phyloP scores from a whole-genome alignment of 2,797 vertebrate genomes.

The Tokudaia tokunoshimensis region DNA sequence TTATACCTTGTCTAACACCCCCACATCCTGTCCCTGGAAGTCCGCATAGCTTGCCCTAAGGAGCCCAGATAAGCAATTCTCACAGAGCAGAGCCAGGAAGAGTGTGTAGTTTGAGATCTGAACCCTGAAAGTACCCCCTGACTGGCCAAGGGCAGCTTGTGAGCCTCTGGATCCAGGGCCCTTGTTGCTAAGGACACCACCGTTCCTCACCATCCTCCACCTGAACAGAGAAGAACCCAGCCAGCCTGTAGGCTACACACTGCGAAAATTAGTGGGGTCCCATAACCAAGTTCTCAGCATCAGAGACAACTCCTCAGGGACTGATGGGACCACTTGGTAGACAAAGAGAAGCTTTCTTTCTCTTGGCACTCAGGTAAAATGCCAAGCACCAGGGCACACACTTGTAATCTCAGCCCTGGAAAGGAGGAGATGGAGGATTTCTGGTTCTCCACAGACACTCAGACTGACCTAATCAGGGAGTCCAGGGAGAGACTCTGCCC shows the following conservation, averaged over 20 bases:
- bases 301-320: background rate
- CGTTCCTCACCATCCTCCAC: background rate
- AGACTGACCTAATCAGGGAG: too few species aligned
- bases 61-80: background rate
- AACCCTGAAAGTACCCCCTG: background rate
- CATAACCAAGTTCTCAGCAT: background rate
- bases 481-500: too few species aligned
- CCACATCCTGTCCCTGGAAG: too few species aligned
- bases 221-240: background rate
- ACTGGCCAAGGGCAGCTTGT: too few species aligned
- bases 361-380: background rate
- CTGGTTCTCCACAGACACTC: background rate
- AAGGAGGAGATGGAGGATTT: background rate
- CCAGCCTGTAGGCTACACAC: too few species aligned
- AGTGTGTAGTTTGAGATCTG: background rate
- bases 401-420: background rate
- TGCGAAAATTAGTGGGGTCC: background rate
- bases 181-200: background rate
- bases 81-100: background rate
- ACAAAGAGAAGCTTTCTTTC: too few species aligned
- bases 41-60: background rate
- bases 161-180: background rate
- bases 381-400: too few species aligned
- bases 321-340: too few species aligned
- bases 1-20: background rate